phyloP scores from a whole-genome alignment of 2,797 vertebrate genomes.

The Oophaga sylvatica region DNA sequence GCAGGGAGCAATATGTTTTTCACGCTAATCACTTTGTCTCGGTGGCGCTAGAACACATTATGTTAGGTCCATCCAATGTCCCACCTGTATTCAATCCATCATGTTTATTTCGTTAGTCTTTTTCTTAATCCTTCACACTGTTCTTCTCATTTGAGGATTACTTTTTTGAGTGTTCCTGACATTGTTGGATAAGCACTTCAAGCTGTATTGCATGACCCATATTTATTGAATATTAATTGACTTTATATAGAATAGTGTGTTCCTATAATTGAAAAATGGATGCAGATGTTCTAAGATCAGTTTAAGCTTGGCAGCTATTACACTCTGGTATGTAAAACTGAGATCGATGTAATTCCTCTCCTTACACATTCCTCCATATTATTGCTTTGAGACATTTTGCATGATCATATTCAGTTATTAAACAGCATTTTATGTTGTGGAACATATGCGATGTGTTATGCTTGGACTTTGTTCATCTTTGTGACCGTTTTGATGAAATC shows the following conservation, averaged over 20 bases:
- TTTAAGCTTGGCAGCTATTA: constrained; percentile 63
- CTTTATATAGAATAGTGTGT: constrained; percentile 23
- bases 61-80: not conserved
- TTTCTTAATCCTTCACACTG: constrained; percentile 34
- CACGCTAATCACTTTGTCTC: constrained; percentile 16
- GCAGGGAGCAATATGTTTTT: constrained; percentile 12
- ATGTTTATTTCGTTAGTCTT: constrained; percentile 4
- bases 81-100: constrained; percentile 46
- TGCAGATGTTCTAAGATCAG: constrained; percentile 56
- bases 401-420: constrained; percentile 67
- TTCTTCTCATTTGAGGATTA: constrained; percentile 42
- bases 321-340: constrained; percentile 59
- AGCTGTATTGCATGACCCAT: constrained; percentile 36
- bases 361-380: constrained; percentile 66
- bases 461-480: constrained; percentile 19
- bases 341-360: constrained; percentile 67
- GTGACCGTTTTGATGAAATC: constrained; percentile 32
- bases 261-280: constrained; percentile 35
- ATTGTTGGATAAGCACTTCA: constrained; percentile 43
- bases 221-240: constrained; percentile 43
- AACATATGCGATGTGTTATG: constrained; percentile 57
- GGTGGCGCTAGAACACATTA: constrained; percentile 1
- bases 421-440: constrained; percentile 58
- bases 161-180: constrained; percentile 37
- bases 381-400: constrained; percentile 66